Conservation (phyloP, 92 coral and sea anemone genomes). For the Diadumene lineata region DNA sequence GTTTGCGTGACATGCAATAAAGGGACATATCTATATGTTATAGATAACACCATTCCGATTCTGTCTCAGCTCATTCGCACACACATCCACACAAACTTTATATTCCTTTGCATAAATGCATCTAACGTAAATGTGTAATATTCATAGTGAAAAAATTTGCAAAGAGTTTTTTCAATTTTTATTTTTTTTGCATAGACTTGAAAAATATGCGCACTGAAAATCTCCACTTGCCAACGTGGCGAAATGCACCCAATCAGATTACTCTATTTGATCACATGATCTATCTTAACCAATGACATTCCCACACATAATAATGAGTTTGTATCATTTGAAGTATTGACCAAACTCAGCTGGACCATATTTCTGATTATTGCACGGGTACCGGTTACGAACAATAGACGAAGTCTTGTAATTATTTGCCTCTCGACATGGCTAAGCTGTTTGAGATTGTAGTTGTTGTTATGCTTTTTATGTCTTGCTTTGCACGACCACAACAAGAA, state of each 20-base stretch:
- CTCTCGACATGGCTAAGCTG: conserved; percentile 23
- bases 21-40: neutral
- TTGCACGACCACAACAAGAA: conserved; percentile 77
- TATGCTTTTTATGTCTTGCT: conserved; percentile 25
- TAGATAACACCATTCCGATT: neutral
- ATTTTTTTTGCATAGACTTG: too few relatives aligned
- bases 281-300: conserved; percentile 47
- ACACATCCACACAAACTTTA: neutral
- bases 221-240: conserved; percentile 79
- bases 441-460: neutral
- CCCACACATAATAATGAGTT: conserved; percentile 16
- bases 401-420: neutral
- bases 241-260: conserved; percentile 50
- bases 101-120: neutral
- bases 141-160: too few relatives aligned
- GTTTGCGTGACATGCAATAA: neutral
- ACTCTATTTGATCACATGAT: conserved; percentile 43
- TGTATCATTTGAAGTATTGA: conserved; percentile 27
- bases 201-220: neutral
- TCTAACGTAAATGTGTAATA: too few relatives aligned
- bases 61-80: neutral
- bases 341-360: conserved; percentile 1
- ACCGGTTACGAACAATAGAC: conserved; percentile 23
- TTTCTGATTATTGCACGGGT: conserved; percentile 24
- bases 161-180: too few relatives aligned